Conservation (phyloP, 2,888 invertebrate genomes). For the Temnothorax rugatulus region DNA sequence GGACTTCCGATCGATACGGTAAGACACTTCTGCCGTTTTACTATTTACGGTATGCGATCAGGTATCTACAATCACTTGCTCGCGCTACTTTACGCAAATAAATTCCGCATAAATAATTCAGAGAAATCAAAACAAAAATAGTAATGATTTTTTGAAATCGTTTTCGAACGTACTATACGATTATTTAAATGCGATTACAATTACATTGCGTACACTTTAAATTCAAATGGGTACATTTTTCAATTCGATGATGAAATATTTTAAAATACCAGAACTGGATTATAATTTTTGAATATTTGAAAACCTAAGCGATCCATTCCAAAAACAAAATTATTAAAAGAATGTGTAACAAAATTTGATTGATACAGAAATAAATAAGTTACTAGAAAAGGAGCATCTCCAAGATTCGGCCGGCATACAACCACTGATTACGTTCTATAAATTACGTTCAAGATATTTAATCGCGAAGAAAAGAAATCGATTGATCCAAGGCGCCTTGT, state of each 20-base stretch:
- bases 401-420: background rate
- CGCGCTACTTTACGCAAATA: background rate
- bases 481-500: slow-evolving; percentile 24
- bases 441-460: slow-evolving; percentile 28
- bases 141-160: background rate
- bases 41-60: slow-evolving; percentile 17
- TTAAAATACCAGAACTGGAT: background rate
- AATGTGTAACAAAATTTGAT: background rate
- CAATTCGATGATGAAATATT: background rate
- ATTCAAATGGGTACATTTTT: background rate
- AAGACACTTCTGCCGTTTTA: slow-evolving; percentile 20
- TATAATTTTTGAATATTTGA: background rate
- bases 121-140: background rate
- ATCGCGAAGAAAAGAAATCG: slow-evolving; percentile 27
- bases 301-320: background rate
- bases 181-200: background rate
- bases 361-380: background rate
- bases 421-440: slow-evolving; percentile 7
- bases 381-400: background rate
- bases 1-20: slow-evolving; percentile 43
- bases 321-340: background rate
- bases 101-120: slow-evolving; percentile 17
- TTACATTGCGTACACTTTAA: background rate
- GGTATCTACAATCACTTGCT: background rate
- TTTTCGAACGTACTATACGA: background rate